Evolutionary conservation across 2,797 vertebrate genomes (phyloP).

Genomic region (Megaceryle alcyon): DNA sequence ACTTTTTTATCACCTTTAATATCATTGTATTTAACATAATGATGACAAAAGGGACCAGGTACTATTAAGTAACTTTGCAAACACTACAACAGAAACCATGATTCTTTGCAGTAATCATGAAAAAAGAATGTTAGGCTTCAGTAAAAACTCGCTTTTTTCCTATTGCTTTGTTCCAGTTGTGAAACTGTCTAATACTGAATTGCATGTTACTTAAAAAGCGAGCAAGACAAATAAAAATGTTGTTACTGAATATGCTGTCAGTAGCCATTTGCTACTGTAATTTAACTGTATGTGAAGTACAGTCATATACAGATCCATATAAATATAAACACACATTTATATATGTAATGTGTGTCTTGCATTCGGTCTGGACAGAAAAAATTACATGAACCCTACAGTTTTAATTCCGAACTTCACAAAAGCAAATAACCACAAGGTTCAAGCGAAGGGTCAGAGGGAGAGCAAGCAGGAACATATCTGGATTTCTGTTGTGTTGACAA

Average conservation of each 20-base stretch:
- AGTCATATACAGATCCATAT: not conserved
- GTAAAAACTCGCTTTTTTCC: rapidly evolving
- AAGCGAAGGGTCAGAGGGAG: not conserved
- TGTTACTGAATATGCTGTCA: not conserved
- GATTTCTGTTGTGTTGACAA: not conserved
- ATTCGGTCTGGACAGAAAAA: not conserved
- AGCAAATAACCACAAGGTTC: not conserved
- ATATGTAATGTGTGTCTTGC: rapidly evolving
- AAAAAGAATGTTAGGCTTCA: not conserved
- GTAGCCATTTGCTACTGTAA: not conserved
- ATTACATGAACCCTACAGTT: not conserved
- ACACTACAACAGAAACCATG: not conserved
- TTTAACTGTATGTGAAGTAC: not conserved
- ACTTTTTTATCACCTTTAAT: not conserved
- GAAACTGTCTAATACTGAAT: not conserved
- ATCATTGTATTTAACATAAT: not conserved
- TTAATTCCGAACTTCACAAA: not conserved
- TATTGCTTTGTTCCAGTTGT: not conserved
- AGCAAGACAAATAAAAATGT: not conserved
- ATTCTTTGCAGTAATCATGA: not conserved
- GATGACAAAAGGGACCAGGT: not conserved
- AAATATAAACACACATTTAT: not conserved
- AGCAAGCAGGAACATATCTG: not conserved
- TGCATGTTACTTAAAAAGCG: not conserved
- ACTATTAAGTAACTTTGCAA: not conserved